Base-by-base conservation (phyloP, 2,888 invertebrate species). In the Melanostoma scalare region DNA sequence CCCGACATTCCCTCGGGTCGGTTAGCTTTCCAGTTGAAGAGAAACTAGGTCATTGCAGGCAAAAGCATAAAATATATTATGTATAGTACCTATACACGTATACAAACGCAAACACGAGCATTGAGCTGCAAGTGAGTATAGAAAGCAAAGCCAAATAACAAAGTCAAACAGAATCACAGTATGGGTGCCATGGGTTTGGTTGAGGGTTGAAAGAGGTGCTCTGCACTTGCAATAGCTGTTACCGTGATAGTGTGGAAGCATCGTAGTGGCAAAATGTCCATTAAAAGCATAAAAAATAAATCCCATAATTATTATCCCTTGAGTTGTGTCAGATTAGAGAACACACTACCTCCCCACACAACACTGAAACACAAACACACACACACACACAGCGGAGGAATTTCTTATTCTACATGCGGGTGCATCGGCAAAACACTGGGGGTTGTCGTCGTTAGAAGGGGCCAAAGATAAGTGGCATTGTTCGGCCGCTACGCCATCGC, bases 11-110 rank as follows among this genome's bases (percentile, higher is more conserved):
- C 74, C 74, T 80, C 61, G 63, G 63, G 79, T 69, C 58, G 79
- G 68, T 69, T 74, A 63, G 79, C 69, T 80, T 80, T 75, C 60
- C 74, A 75, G 80, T 65, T 71, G 58, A 75, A 6, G 33, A n/a
- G 58, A 80, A 80, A 75, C 65, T 80, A 63, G 80, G 80, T 75
- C 80, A 80, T 42, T 78, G 73, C 78, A 73, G 78, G 53, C 58
- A 48, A 69, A 63, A 52, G 33, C 36, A 63, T 63, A 69, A 61
- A 35, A 63, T 42, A 56, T 6, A 40, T 5, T 36, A 6, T 2
- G 48, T 8, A 44, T 30, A 42, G 10, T 3, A 4, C 10, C 4
- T 52, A 10, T 36, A 48, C 10, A 36, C 40, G 5, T 8, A 8
- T 60, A 3, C 10, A 1, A 20, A 61, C 30, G 6, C 30, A 30